Evolutionary conservation across 1,140 invertebrate genomes (phyloP), one percentile per base, ranked within the genome.

Genomic region (Aphaenogaster ashmeadi): DNA sequence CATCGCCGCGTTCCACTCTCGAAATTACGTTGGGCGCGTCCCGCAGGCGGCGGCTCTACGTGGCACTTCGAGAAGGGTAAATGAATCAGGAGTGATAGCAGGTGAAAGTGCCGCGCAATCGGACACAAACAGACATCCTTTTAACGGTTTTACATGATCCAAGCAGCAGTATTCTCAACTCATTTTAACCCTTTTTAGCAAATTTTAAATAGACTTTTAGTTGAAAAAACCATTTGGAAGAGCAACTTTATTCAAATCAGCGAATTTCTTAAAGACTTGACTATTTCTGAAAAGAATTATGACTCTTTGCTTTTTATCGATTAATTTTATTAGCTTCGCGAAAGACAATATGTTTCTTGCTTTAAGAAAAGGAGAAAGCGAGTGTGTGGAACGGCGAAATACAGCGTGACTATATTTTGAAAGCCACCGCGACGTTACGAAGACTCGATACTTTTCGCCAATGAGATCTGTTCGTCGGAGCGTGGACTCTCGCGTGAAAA

Each of bases 1-100:
- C 56, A 21, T 21, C 56, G 15, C 36, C 54, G n/a, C 41, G 56
- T 69, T 85, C 88, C 88, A 89, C 62, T 89, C 83, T 79, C 64
- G 75, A 72, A 89, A 89, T 89, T 89, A 71, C 88, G 41, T 41
- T 52, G 56, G 72, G 9, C 58, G 27, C 36, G 54, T 77, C 60
- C 33, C 21, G 60, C 75, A 58, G 5, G 41, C 50, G 58, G 38
- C 36, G 7, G 21, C 13, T 64, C 64, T 72, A 80, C 84, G 77
- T 66, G n/a, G 52, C 81, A 27, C 66, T 71, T 33, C 52, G 9
- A 74, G 33, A 47, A 36, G 54, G 13, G 13, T 21, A 47, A 60
- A 50, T 13, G 13, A 83, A 74, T 58, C 18, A 15, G 21, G 21
- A 50, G 27, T 27, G 27, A 60, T 1, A 36, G n/a, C 5, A 18